Evolutionary conservation across 2,797 vertebrate genomes (phyloP), one percentile per base, ranked within the genome.

Genomic region (Semaprochilodus insignis): DNA sequence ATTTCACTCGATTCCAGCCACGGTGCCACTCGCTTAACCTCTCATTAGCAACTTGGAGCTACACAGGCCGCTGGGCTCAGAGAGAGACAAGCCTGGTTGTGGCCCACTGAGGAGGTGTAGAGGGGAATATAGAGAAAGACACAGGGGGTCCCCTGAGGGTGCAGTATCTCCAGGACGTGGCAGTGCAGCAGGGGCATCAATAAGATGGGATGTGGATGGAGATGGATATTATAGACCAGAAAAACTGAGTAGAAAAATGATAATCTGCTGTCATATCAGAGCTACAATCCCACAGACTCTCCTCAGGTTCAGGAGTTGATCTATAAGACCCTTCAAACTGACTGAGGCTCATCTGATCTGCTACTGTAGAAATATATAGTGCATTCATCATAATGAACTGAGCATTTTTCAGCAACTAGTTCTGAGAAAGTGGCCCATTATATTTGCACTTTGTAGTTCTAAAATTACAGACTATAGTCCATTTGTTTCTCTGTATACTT

Each of bases 1-100:
- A 96, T 96, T 48, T 96, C 94, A 95, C 94, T 95, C 95, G 95
- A 96, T 96, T 96, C 96, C 94, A 95, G 95, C 92, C 95, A 93
- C 93, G 93, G 93, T 94, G 95, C 94, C 95, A 92, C 92, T 94
- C 93, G 94, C 95, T 96, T 97, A 96, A 96, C 95, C 95, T 96
- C 95, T 96, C 95, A 94, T 96, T 96, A 96, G 94, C 95, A 93
- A 92, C 91, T 34, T 52, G 23, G 57, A 72, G 72, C 66, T 78
- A 54, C 55, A 52, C 59, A 74, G 93, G 92, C 92, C 25, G 48
- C 48, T 19, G 40, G 83, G 69, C 62, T 80, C 27, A 66, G 74
- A 69, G 71, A 72, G 67, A 67, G 60, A 66, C 63, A 66, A 60
- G 74, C 44, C 77, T 74, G 55, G 63, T 67, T n/a, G 63, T 55